Percentiles rank a stretch among this genome's conserved stretches.
Evolutionary conservation across 2,797 vertebrate genomes (phyloP).

Genomic region (Gephyroberyx darwinii): DNA sequence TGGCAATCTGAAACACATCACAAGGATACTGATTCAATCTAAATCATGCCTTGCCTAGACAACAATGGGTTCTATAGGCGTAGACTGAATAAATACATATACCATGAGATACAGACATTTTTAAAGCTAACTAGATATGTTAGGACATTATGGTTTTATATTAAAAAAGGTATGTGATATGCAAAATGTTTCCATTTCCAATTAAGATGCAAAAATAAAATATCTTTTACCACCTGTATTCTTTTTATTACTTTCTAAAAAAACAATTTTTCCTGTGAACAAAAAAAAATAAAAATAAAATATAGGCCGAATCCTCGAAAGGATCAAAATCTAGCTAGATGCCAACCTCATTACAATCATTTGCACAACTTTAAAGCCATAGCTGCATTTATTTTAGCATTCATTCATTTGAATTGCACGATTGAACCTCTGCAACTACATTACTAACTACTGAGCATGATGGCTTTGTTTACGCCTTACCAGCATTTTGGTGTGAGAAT

Average conservation of each 20-base stretch:
- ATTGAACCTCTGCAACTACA: constrained; percentile 6
- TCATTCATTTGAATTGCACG: constrained; percentile 2
- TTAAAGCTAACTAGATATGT: neutral
- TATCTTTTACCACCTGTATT: too few relatives aligned
- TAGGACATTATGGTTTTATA: neutral
- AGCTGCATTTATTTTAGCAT: constrained; percentile 15
- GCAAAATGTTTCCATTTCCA: neutral
- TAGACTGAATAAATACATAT: neutral
- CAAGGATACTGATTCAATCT: constrained; percentile 51
- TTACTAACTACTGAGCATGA: neutral
- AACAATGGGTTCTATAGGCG: constrained; percentile 12
- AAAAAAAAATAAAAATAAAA: neutral
- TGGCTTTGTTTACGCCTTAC: constrained; percentile 21
- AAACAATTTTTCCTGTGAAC: neutral
- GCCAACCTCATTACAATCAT: constrained; percentile 3
- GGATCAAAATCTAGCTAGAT: constrained; percentile 3
- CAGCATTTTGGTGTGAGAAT: neutral
- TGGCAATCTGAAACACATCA: constrained; percentile 67
- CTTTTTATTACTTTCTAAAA: neutral
- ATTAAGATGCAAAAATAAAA: neutral
- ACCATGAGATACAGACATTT: constrained; percentile 3
- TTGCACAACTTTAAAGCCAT: constrained; percentile 16
- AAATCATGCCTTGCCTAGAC: constrained; percentile 42
- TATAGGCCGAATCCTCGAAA: constrained; percentile 3
- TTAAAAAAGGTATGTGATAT: neutral